Base-by-base conservation (phyloP, 2,113 vertebrate species). In the Carollia perspicillata region DNA sequence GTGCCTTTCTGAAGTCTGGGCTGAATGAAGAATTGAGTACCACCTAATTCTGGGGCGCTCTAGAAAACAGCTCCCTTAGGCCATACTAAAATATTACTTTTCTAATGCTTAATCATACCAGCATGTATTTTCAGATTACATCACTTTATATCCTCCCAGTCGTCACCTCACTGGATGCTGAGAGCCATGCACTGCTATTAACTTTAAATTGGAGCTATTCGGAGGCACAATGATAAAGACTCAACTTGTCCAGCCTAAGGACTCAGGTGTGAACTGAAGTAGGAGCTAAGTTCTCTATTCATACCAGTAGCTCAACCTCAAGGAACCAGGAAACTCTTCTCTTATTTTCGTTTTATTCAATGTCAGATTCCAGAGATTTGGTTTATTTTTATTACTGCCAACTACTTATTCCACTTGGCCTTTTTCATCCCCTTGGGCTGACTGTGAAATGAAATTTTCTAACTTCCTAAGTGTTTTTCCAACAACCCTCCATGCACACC, bases 171-270 rank as follows among this genome's bases (percentile, higher is more conserved):
- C 0, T 84, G 84, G 72, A 84, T 84, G 65, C 16, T 94, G 44
- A 33, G 81, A 95, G 88, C 35, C 37, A 16, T 6, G n/a, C 30
- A 69, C 3, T 79, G 37, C 37, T 71, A 94, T 55, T 94, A 87
- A 89, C 22, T 92, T 96, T 51, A 90, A 84, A 90, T 92, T n/a
- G 90, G 4, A 74, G 75, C 28, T 80, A 58, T 37, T 80, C 18
- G 65, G 22, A 65, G 23, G 71, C 55, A 71, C 14, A 92, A 20
- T 63, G 74, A 51, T 65, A 83, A 89, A 80, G 75, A 35, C 33
- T 77, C 30, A 63, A 60, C 11, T 78, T 80, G 49, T 79, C 30
- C 74, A 68, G n/a, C n/a, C 5, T 75, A 53, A 72, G 37, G 69
- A 58, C 42, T 87, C 37, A 84, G 17, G 35, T 84, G 8, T 94